These are phyloP conservation scores for Steromphala cineraria DNA, from an alignment of 2,888 invertebrate species.

Conservation along the genomic window DNA sequence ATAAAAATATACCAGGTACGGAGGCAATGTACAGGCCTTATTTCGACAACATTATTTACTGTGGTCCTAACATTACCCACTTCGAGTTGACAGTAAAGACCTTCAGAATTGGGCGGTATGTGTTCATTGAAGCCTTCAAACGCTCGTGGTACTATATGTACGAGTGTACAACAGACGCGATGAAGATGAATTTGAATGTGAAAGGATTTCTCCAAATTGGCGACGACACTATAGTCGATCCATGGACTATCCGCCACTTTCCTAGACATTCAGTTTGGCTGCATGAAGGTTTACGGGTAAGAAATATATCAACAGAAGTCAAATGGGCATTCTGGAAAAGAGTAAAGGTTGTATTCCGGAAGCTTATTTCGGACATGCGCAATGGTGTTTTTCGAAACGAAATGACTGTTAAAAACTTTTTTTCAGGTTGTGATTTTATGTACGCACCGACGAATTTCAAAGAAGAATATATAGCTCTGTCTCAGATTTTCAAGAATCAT, in stretches of 20 bases:
- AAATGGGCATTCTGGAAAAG: neutral
- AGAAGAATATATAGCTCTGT: neutral
- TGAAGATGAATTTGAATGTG: neutral
- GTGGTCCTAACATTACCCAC: neutral
- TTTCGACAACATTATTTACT: neutral
- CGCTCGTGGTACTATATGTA: neutral
- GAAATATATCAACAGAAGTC: neutral
- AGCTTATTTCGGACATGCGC: neutral
- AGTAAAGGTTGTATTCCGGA: neutral
- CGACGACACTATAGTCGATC: neutral
- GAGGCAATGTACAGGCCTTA: neutral
- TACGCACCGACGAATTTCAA: neutral
- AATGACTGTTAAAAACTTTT: neutral
- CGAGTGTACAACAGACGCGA: neutral
- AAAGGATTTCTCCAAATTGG: neutral
- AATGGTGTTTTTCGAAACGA: neutral
- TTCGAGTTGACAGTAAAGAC: neutral
- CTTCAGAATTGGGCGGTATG: neutral
- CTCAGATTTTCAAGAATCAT: neutral
- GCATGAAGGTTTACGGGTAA: neutral
- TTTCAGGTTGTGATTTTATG: neutral
- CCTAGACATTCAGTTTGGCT: neutral
- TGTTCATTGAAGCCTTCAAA: neutral
- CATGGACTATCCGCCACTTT: neutral
- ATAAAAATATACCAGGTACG: neutral